phyloP scores from a whole-genome alignment of 2,888 invertebrate species.

The Eupithecia subumbrata region DNA sequence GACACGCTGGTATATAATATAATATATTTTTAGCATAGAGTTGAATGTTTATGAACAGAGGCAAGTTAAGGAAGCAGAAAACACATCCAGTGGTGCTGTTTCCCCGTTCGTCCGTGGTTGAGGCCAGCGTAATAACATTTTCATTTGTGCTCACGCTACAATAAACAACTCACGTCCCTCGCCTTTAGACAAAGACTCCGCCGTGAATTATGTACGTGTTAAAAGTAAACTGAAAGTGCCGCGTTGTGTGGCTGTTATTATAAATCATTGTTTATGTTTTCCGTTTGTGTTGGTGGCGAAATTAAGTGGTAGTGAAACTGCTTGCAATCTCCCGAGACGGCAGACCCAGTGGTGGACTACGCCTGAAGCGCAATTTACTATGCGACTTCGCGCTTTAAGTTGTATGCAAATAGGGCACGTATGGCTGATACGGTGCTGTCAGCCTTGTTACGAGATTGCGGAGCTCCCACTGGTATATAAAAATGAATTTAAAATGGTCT shows the following conservation, averaged over 20 bases:
- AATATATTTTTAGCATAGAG: background rate
- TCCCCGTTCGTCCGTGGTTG: conserved; percentile 61
- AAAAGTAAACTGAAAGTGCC: conserved; percentile 84
- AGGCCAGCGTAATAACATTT: conserved; percentile 81
- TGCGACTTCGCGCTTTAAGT: conserved; percentile 49
- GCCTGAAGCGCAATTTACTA: conserved; percentile 60
- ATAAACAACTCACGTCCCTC: conserved; percentile 83
- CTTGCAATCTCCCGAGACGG: conserved; percentile 69
- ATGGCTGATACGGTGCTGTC: conserved; percentile 37
- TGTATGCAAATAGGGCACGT: conserved; percentile 50
- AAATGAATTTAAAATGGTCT: conserved; percentile 35
- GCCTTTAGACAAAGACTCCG: conserved; percentile 83
- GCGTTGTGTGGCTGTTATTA: conserved; percentile 82
- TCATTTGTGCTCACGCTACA: conserved; percentile 82
- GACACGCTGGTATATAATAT: background rate
- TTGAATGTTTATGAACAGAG: background rate
- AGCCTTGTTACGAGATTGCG: conserved; percentile 40
- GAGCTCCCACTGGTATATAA: conserved; percentile 35
- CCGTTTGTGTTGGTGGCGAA: conserved; percentile 80
- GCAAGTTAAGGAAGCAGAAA: background rate
- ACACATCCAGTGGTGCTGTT: conserved; percentile 52
- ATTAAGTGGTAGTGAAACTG: conserved; percentile 77
- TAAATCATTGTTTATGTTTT: conserved; percentile 85
- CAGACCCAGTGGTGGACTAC: conserved; percentile 52
- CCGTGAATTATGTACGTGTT: conserved; percentile 84